Evolutionary conservation across 2,888 invertebrate genomes (phyloP).

Genomic region (Dermolepida albohirtum): DNA sequence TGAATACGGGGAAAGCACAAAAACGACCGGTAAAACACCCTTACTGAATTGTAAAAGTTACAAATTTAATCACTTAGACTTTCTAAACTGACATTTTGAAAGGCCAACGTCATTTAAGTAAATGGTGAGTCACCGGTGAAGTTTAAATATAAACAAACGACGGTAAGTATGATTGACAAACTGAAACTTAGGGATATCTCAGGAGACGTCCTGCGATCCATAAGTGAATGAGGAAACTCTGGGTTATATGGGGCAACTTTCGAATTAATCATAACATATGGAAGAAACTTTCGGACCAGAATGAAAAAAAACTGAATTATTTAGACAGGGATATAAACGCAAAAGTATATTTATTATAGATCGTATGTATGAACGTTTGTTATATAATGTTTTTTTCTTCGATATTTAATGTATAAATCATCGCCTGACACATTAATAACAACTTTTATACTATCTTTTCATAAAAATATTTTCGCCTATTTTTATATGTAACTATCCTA

Average conservation of each 20-base stretch:
- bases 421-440: no score
- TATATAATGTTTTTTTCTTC: no score
- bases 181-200: conserved; percentile 16
- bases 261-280: conserved; percentile 35
- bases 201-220: conserved; percentile 2
- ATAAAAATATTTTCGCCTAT: no score
- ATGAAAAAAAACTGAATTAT: conserved; percentile 14
- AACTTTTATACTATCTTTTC: no score
- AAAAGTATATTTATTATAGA: no score
- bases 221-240: background rate
- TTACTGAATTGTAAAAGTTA: background rate
- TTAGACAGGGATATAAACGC: conserved; percentile 6
- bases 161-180: conserved; percentile 33
- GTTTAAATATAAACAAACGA: conserved; percentile 28
- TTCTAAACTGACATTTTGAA: conserved; percentile 7
- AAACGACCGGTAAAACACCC: background rate
- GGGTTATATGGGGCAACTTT: conserved; percentile 20
- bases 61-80: conserved; percentile 28
- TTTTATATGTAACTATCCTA: no score
- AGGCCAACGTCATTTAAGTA: conserved; percentile 9
- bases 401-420: no score
- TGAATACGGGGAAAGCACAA: background rate
- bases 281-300: conserved; percentile 22
- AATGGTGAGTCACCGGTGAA: conserved; percentile 3
- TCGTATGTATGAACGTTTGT: no score